Evolutionary conservation across 2,888 invertebrate species (phyloP).

Genomic region (Nomada fabriciana): DNA sequence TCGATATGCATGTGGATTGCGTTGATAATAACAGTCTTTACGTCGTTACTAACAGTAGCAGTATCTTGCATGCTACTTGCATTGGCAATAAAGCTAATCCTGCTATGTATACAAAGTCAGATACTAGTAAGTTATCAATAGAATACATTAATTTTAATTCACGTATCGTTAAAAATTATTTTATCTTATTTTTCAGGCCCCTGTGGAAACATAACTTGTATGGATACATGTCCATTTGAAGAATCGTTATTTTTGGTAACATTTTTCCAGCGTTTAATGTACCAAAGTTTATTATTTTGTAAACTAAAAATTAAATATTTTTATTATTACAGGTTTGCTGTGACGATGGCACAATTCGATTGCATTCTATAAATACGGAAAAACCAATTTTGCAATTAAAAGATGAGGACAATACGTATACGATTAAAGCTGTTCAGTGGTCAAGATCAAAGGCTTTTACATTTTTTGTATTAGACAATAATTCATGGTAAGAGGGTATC

Average conservation of each 20-base stretch:
- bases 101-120: constrained; percentile 73
- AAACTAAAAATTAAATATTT: not conserved
- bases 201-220: constrained; percentile 83
- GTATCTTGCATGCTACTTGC: constrained; percentile 83
- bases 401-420: constrained; percentile 75
- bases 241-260: constrained; percentile 84
- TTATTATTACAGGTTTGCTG: constrained; percentile 82
- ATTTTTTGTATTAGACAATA: constrained; percentile 85
- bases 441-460: constrained; percentile 85
- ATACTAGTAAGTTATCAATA: constrained; percentile 71
- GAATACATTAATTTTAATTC: not conserved
- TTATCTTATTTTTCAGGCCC: constrained; percentile 69
- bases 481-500: constrained; percentile 77
- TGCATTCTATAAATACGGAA: constrained; percentile 84
- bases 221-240: constrained; percentile 85
- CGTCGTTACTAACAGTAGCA: constrained; percentile 85
- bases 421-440: constrained; percentile 85
- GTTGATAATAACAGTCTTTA: constrained; percentile 84
- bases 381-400: constrained; percentile 84
- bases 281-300: not conserved
- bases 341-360: constrained; percentile 85
- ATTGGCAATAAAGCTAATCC: constrained; percentile 79
- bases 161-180: constrained; percentile 18
- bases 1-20: constrained; percentile 84
- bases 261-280: not conserved